Evolutionary conservation across 2,888 invertebrate genomes (phyloP).

Genomic region (Sminthurides aquaticus): DNA sequence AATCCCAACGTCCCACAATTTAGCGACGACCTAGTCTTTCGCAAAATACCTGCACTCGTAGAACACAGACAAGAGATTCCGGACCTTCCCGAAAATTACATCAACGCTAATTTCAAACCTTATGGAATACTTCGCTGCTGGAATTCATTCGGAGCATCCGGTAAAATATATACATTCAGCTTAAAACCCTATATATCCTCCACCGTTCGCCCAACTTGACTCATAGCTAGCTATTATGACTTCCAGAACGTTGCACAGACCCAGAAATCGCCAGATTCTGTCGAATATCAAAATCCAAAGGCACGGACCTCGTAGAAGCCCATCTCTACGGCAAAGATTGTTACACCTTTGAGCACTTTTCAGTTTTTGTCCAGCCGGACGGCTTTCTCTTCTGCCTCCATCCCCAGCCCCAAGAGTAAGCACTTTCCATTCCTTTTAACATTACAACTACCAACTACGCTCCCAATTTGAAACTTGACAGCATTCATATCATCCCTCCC

Average conservation of each 20-base stretch:
- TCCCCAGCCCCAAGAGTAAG: background rate
- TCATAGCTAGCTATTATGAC: too few relatives aligned
- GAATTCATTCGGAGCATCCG: background rate
- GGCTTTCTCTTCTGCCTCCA: background rate
- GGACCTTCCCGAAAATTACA: background rate
- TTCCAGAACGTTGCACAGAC: conserved; percentile 5
- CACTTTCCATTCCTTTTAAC: too few relatives aligned
- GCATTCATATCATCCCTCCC: too few relatives aligned
- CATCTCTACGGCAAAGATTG: conserved; percentile 11
- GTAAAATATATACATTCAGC: too few relatives aligned
- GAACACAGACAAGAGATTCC: background rate
- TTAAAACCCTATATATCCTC: too few relatives aligned
- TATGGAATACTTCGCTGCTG: background rate
- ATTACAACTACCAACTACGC: background rate
- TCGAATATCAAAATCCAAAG: background rate
- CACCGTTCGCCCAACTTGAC: too few relatives aligned
- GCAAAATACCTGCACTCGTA: too few relatives aligned
- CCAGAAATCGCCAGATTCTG: background rate
- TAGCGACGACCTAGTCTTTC: background rate
- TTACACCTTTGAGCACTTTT: conserved; percentile 5
- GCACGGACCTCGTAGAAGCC: background rate
- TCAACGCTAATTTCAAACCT: background rate
- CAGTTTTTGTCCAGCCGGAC: background rate
- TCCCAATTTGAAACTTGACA: too few relatives aligned
- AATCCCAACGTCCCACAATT: conserved; percentile 7